Evolutionary conservation across 2,888 invertebrate species (phyloP).

Genomic region (Apotomis turbidana): DNA sequence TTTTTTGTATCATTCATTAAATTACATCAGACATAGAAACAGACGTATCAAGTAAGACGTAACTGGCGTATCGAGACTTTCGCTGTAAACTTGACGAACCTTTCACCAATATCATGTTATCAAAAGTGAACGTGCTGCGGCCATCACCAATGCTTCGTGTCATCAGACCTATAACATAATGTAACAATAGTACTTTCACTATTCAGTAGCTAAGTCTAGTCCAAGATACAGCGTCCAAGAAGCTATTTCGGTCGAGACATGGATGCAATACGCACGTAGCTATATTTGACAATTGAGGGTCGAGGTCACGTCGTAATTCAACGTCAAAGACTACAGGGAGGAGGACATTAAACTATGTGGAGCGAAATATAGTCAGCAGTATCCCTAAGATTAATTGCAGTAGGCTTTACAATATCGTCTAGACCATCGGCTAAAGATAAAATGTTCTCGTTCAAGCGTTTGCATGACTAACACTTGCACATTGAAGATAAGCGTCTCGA

Average conservation of each 20-base stretch:
- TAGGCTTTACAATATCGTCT: conserved; percentile 49
- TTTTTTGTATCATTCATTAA: conserved; percentile 7
- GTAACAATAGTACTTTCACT: conserved; percentile 40
- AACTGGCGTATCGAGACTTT: conserved; percentile 47
- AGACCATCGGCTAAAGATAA: conserved; percentile 37
- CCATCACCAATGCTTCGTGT: conserved; percentile 18
- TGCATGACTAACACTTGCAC: conserved; percentile 30
- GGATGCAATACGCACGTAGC: conserved; percentile 18
- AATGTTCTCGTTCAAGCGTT: conserved; percentile 27
- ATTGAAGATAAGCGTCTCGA: conserved; percentile 29
- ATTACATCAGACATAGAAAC: conserved; percentile 23
- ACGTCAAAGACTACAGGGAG: conserved; percentile 24
- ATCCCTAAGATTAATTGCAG: conserved; percentile 49
- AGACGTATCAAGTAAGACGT: conserved; percentile 23
- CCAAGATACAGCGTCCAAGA: conserved; percentile 4
- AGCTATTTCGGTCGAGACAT: conserved; percentile 11
- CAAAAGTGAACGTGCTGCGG: conserved; percentile 59
- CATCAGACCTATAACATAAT: conserved; percentile 33
- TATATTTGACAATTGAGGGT: conserved; percentile 38
- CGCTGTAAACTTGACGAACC: conserved; percentile 56
- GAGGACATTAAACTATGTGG: conserved; percentile 23
- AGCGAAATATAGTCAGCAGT: conserved; percentile 42
- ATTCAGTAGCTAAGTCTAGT: conserved; percentile 24
- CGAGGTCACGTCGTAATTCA: conserved; percentile 39
- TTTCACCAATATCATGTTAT: conserved; percentile 64